Conservation (phyloP, 2,888 invertebrate species). For the Myopa tessellatipennis region DNA sequence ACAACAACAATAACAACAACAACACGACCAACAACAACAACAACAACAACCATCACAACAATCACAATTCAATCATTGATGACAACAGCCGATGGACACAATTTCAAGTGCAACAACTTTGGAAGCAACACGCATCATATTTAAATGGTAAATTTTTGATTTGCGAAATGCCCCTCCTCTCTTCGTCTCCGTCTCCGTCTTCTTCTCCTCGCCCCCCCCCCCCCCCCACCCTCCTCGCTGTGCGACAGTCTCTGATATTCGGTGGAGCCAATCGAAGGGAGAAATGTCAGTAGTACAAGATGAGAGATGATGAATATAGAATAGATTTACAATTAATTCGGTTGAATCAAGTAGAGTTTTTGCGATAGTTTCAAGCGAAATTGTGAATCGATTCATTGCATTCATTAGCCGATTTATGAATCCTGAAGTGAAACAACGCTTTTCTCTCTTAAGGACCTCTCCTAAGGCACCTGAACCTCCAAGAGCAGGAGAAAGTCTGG, state of each 20-base stretch:
- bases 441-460: no score
- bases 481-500: no score
- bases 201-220: no score
- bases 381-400: no score
- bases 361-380: no score
- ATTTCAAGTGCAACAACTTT: conserved; percentile 68
- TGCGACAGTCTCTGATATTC: not conserved
- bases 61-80: conserved; percentile 52
- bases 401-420: no score
- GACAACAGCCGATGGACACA: conserved; percentile 68
- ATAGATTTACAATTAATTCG: no score
- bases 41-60: conserved; percentile 48
- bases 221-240: no score
- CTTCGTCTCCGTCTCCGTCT: not conserved
- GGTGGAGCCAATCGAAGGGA: not conserved
- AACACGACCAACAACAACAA: conserved; percentile 48
- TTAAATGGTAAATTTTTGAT: conserved; percentile 64
- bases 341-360: no score
- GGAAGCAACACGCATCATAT: conserved; percentile 68
- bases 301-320: no score
- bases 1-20: conserved; percentile 48
- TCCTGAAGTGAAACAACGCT: no score
- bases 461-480: no score
- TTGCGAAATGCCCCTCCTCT: not conserved
- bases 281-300: not conserved